These are phyloP conservation scores for Typhlichthys eigenmanni DNA, from an alignment of 2,797 vertebrate genomes.

Conservation along the genomic window DNA sequence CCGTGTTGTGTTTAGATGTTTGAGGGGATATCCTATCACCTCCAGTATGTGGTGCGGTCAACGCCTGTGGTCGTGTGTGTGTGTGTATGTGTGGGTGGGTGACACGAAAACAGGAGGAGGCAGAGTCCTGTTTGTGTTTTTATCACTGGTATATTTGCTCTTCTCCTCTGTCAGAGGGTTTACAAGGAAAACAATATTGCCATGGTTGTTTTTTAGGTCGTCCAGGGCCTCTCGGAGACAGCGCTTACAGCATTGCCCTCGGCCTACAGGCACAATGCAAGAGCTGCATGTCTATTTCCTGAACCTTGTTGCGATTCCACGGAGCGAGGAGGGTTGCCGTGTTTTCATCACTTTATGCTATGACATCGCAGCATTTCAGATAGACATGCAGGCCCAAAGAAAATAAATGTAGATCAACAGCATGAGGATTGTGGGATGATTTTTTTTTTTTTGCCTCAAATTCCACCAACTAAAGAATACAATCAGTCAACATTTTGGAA, in stretches of 20 bases:
- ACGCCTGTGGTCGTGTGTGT: constrained; percentile 65
- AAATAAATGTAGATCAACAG: constrained; percentile 14
- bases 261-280: constrained; percentile 13
- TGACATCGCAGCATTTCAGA: constrained; percentile 24
- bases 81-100: constrained; percentile 10
- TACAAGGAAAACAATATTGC: constrained; percentile 74
- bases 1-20: constrained; percentile 83
- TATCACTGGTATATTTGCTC: constrained; percentile 76
- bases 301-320: constrained; percentile 40
- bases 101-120: constrained; percentile 72
- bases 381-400: constrained; percentile 24
- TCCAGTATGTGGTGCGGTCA: constrained; percentile 75
- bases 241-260: constrained; percentile 43
- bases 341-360: constrained; percentile 45
- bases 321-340: constrained; percentile 26
- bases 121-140: constrained; percentile 80
- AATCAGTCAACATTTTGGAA: constrained; percentile 35
- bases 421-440: constrained; percentile 25
- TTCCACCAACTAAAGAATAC: constrained; percentile 20
- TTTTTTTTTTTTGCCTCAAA: constrained; percentile 31
- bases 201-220: constrained; percentile 76
- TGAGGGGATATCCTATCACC: constrained; percentile 83
- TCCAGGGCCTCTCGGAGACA: constrained; percentile 56
- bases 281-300: background rate
- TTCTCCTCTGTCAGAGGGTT: constrained; percentile 67